These are phyloP conservation scores for Ammodytes marinus DNA, from an alignment of 2,113 vertebrate genomes.

Conservation along the genomic window DNA sequence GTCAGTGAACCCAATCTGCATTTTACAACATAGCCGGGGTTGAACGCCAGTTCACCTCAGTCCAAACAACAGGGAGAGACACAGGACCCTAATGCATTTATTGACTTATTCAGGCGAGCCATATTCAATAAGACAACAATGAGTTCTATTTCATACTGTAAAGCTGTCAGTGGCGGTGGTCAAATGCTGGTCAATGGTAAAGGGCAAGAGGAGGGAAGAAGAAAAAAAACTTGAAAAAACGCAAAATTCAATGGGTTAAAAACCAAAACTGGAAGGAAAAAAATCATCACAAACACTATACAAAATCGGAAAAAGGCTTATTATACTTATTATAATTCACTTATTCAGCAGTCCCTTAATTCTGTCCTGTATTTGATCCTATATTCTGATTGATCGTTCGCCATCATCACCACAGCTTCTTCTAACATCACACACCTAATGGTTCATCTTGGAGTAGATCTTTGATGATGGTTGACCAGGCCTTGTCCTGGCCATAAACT, in stretches of 20 bases:
- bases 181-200: constrained; percentile 77
- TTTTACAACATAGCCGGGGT: constrained; percentile 82
- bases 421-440: constrained; percentile 68
- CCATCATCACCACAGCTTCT: constrained; percentile 31
- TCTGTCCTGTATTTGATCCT: neutral
- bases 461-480: constrained; percentile 79
- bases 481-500: constrained; percentile 77
- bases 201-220: constrained; percentile 56
- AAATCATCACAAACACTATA: neutral
- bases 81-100: constrained; percentile 76
- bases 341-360: neutral
- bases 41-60: constrained; percentile 78
- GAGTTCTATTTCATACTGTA: constrained; percentile 80
- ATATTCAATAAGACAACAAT: constrained; percentile 76
- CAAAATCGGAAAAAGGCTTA: neutral
- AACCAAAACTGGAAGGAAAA: neutral
- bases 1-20: constrained; percentile 84
- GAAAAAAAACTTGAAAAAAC: neutral
- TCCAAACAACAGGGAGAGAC: constrained; percentile 66
- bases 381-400: neutral
- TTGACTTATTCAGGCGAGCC: constrained; percentile 75
- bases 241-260: neutral
- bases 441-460: constrained; percentile 65
- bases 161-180: constrained; percentile 76
- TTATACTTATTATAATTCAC: neutral